Evolutionary conservation across 1,140 invertebrate genomes (phyloP).

Genomic region (Drosophila equinoxialis): DNA sequence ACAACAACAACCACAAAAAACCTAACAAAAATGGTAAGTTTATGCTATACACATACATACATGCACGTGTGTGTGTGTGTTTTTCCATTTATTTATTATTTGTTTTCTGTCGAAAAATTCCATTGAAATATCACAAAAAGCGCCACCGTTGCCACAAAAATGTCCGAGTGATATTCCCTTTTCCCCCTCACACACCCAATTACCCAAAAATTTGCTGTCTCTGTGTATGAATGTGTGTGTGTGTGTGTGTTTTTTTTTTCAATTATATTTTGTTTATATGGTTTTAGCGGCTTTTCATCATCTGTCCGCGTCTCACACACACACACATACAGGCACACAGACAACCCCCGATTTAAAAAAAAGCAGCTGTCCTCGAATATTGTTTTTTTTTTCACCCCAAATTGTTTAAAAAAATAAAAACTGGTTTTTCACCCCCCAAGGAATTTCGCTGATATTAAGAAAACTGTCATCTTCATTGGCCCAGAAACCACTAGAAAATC

Average conservation of each 20-base stretch:
- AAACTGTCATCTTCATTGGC: too few species aligned
- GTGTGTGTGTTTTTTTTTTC: slow-evolving; percentile 14
- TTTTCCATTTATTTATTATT: slow-evolving; percentile 28
- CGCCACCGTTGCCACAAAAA: slow-evolving; percentile 33
- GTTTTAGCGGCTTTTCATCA: slow-evolving; percentile 55
- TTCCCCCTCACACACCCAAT: slow-evolving; percentile 5
- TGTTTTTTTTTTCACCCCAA: slow-evolving; percentile 46
- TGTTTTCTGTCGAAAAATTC: slow-evolving; percentile 64
- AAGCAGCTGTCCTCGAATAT: slow-evolving; percentile 48
- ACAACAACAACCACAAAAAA: slow-evolving; percentile 54
- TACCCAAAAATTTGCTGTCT: slow-evolving; percentile 26
- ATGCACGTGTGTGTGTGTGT: slow-evolving; percentile 22
- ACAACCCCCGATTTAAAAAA: slow-evolving; percentile 35
- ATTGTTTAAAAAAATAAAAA: slow-evolving; percentile 32
- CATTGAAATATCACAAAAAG: slow-evolving; percentile 53
- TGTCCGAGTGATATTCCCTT: slow-evolving; percentile 32
- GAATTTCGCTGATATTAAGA: too few species aligned
- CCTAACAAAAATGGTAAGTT: slow-evolving; percentile 77
- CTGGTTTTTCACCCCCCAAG: slow-evolving; percentile 26
- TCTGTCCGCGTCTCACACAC: background rate
- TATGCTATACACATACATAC: slow-evolving; percentile 13
- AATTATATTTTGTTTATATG: slow-evolving; percentile 59
- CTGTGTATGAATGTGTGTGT: background rate
- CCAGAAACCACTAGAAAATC: too few species aligned
- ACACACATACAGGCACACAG: background rate